Base-by-base conservation (phyloP, 1,140 invertebrate genomes). In the Akabosia matsudoensis region DNA sequence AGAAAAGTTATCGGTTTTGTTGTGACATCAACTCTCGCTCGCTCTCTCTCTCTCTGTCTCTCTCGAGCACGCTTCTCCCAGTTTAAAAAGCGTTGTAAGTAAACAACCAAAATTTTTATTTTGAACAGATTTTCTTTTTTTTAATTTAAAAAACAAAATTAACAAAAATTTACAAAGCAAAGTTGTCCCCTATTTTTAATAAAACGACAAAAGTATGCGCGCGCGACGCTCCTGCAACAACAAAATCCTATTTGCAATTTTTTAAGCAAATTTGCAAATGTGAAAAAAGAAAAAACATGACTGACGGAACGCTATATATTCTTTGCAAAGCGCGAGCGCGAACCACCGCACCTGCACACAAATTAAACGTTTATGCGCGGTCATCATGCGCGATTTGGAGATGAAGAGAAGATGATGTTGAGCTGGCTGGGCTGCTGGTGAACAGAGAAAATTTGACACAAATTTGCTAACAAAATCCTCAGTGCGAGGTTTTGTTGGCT, bases 41-140 rank as follows among this genome's bases (percentile, higher is more conserved):
- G 1, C 54, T 22, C 14, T 30, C 13, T 30, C n/a, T n/a, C n/a
- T n/a, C n/a, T n/a, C n/a, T n/a, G n/a, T n/a, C n/a, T n/a, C n/a
- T n/a, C n/a, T n/a, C n/a, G n/a, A n/a, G n/a, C n/a, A n/a, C n/a
- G n/a, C n/a, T n/a, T n/a, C n/a, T n/a, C n/a, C n/a, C n/a, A n/a
- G n/a, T n/a, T n/a, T n/a, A n/a, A n/a, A 67, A 28, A 67, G 61
- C 31, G 61, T 67, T 67, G 61, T 67, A 67, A 67, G 61, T 67
- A 67, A 67, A 67, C 61, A 67, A 28, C 61, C 26, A 30, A 67
- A 67, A 10, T 30, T 30, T 67, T 30, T 67, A 30, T 30, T 30
- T 30, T 67, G 26, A 67, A 67, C 61, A 67, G 28, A 30, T 30
- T 67, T 30, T 30, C 26, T 30, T 67, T 22, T 67, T 7, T 67